Evolutionary conservation across 2,797 vertebrate species (phyloP).

Genomic region (Delichon dasypus): DNA sequence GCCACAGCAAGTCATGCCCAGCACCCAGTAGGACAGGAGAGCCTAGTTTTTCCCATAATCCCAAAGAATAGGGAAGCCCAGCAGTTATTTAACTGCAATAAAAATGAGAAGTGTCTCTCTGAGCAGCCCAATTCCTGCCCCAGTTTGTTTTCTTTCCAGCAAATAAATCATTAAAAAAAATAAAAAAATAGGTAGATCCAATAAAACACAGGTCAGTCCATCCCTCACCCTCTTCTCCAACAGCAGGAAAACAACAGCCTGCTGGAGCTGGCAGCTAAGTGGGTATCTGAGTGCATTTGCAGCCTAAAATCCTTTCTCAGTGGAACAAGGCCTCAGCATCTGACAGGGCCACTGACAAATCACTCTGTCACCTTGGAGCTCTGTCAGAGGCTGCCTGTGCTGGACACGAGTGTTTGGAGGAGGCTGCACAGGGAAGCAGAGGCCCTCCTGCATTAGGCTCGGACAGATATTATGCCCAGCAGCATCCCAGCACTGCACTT

Average conservation of each 20-base stretch:
- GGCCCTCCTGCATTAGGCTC: not conserved
- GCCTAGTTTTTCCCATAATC: not conserved
- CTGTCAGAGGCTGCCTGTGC: not conserved
- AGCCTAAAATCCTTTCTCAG: not conserved
- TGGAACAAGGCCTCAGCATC: not conserved
- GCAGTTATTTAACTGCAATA: not conserved
- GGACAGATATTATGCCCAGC: not conserved
- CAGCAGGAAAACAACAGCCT: not conserved
- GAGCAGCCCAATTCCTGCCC: not conserved
- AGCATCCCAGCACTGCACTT: not conserved
- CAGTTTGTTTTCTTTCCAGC: not conserved
- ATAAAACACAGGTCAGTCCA: not conserved
- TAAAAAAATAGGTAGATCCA: not conserved
- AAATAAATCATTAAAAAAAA: not conserved
- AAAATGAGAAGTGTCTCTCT: not conserved
- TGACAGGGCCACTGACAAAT: not conserved
- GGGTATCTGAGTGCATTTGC: not conserved
- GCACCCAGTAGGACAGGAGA: not conserved
- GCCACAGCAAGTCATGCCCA: not conserved
- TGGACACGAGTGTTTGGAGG: not conserved
- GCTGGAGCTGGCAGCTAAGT: not conserved
- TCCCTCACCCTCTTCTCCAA: not conserved
- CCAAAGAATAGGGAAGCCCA: not conserved
- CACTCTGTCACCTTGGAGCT: slow-evolving; percentile 4
- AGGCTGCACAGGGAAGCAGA: not conserved